A percentile compares a stretch with the other conserved stretches of the same genome.
phyloP scores from a whole-genome alignment of 2,113 vertebrate genomes.

The Catharus fuscescens region DNA sequence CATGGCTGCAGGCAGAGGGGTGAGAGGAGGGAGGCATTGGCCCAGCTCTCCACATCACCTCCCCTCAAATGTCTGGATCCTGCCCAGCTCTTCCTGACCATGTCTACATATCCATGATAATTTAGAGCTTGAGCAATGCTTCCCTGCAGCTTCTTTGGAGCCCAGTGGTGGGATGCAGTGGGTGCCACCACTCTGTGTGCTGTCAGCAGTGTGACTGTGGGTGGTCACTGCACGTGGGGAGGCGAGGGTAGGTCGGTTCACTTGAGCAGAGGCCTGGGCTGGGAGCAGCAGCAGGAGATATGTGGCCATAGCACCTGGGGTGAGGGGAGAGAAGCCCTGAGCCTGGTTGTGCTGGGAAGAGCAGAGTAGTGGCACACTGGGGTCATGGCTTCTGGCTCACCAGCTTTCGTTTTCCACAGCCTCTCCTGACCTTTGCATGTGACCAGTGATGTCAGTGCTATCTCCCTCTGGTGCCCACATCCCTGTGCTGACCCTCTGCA shows the following conservation, averaged over 20 bases:
- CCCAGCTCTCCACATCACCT: neutral
- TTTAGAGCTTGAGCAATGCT: neutral
- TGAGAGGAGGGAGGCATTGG: neutral
- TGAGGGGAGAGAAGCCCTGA: neutral
- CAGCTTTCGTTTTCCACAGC: neutral
- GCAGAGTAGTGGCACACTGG: accelerated
- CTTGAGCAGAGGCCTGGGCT: neutral
- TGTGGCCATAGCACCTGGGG: neutral
- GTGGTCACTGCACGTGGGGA: neutral
- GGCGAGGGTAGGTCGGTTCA: neutral
- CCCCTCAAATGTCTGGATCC: neutral
- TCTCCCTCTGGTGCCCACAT: accelerated
- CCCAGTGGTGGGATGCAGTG: accelerated
- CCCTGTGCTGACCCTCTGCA: neutral
- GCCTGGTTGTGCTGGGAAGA: neutral
- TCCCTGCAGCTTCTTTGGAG: neutral
- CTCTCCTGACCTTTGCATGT: accelerated
- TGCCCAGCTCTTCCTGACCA: neutral
- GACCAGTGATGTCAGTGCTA: accelerated
- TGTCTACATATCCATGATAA: neutral
- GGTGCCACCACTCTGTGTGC: accelerated
- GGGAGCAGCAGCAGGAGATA: neutral
- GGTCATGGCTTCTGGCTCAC: neutral
- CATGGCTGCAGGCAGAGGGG: accelerated
- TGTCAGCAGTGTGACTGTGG: accelerated